Percentiles rank a stretch among this genome's conserved stretches.
Evolutionary conservation across 2,113 vertebrate genomes (phyloP).

Genomic region (Sclerurus mexicanus): DNA sequence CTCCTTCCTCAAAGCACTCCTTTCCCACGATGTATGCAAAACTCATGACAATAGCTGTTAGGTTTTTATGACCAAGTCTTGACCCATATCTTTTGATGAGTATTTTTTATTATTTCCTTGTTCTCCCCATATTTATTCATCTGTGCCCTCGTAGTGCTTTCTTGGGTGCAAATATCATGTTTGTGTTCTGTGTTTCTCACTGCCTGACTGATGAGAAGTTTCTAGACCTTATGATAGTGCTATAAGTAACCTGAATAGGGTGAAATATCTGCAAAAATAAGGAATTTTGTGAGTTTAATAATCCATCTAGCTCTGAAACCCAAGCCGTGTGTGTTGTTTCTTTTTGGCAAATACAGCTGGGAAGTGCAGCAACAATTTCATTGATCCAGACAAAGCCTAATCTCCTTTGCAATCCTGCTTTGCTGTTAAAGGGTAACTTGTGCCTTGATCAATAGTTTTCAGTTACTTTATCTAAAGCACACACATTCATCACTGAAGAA

Average conservation of each 20-base stretch:
- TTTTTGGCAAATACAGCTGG: not conserved
- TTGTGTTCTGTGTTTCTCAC: not conserved
- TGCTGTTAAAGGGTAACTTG: conserved; percentile 11
- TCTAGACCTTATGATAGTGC: not conserved
- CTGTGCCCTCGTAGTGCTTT: not conserved
- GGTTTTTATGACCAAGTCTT: not conserved
- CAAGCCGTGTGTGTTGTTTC: not conserved
- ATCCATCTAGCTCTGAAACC: not conserved
- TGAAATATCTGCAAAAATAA: not conserved
- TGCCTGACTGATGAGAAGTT: not conserved
- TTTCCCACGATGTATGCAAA: not conserved
- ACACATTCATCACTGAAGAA: not conserved
- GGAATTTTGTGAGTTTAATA: not conserved
- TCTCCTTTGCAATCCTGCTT: not conserved
- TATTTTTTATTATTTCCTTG: conserved; percentile 32
- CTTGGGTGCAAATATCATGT: not conserved
- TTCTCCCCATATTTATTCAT: not conserved
- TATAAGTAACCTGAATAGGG: rapidly evolving
- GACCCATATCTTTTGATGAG: not conserved
- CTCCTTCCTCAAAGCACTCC: not conserved
- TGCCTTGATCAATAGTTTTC: not conserved
- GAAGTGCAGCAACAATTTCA: not conserved
- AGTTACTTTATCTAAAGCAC: not conserved
- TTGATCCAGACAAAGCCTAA: not conserved
- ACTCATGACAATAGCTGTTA: not conserved